Base-by-base conservation (phyloP, 1,140 invertebrate genomes). In the Ectropis grisescens region DNA sequence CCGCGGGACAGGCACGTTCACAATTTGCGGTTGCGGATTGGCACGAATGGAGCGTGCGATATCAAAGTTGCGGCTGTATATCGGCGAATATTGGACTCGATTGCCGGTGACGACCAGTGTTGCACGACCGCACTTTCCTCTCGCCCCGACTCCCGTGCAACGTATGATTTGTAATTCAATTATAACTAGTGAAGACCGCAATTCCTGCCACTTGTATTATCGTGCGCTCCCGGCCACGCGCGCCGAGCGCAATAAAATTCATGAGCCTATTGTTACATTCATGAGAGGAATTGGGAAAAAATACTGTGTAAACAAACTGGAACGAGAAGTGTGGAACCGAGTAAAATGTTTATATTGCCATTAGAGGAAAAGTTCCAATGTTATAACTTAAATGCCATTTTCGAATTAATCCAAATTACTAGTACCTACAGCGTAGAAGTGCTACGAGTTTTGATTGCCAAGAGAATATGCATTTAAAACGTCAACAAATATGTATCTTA, bases 261-360 rank as follows among this genome's bases (percentile, higher is more conserved):
- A 58, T 58, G 56, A 58, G 48, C 13, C 37, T 45, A 32, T 41
- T 52, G 51, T 55, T 58, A 58, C 43, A 49, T 52, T 55, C 51
- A 49, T 55, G 47, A 55, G 44, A 33, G 31, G 33, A 47, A 55
- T 51, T 48, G 40, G 36, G 41, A 43, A 48, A 54, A 50, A 55
- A 58, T 51, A 49, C 45, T 22, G 41, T 49, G 42, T 52, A 47
- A 52, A 51, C 16, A 19, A 19, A 19, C 16, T 8, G 3, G 3
- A 19, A 19, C 16, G 16, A 19, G 16, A 19, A 8, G 16, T 19
- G 16, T 19, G 16, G 16, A 19, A 8, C 16, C 16, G n/a, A n/a
- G n/a, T n/a, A n/a, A n/a, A n/a, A n/a, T n/a, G n/a, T n/a, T n/a
- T n/a, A n/a, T n/a, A n/a, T n/a, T n/a, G n/a, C n/a, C n/a, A n/a